These are phyloP conservation scores for Phenacoccus solenopsis DNA, from an alignment of 1,140 invertebrate species.

Conservation along the genomic window DNA sequence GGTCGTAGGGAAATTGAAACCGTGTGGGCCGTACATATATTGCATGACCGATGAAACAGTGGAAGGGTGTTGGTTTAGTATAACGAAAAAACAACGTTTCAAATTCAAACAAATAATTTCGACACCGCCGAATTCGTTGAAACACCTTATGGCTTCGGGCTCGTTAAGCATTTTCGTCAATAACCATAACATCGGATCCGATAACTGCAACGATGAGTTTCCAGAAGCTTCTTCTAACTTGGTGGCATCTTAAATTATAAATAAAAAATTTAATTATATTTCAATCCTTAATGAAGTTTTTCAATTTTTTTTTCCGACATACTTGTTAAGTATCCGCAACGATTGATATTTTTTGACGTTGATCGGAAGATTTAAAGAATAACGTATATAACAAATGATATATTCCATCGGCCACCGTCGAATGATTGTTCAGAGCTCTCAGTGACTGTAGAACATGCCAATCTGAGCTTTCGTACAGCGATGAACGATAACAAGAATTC, in stretches of 20 bases:
- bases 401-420: slow-evolving; percentile 67
- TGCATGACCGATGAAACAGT: slow-evolving; percentile 48
- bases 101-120: slow-evolving; percentile 36
- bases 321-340: slow-evolving; percentile 21
- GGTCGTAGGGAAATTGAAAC: slow-evolving; percentile 33
- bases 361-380: slow-evolving; percentile 53
- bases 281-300: too few relatives aligned
- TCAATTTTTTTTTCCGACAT: too few relatives aligned
- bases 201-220: slow-evolving; percentile 40
- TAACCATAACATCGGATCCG: slow-evolving; percentile 62
- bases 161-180: slow-evolving; percentile 56
- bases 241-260: neutral
- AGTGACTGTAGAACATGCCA: neutral
- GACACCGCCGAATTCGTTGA: slow-evolving; percentile 43
- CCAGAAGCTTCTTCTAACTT: neutral
- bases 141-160: slow-evolving; percentile 48
- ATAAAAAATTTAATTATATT: neutral
- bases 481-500: slow-evolving; percentile 53
- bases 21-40: slow-evolving; percentile 42
- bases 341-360: slow-evolving; percentile 56
- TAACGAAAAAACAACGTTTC: slow-evolving; percentile 34
- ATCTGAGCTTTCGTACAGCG: slow-evolving; percentile 40
- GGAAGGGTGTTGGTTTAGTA: slow-evolving; percentile 38
- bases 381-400: slow-evolving; percentile 66
- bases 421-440: slow-evolving; percentile 36